Evolutionary conservation across 1,140 invertebrate genomes (phyloP), one percentile per base, ranked within the genome.

Genomic region (Drosophila leontia): DNA sequence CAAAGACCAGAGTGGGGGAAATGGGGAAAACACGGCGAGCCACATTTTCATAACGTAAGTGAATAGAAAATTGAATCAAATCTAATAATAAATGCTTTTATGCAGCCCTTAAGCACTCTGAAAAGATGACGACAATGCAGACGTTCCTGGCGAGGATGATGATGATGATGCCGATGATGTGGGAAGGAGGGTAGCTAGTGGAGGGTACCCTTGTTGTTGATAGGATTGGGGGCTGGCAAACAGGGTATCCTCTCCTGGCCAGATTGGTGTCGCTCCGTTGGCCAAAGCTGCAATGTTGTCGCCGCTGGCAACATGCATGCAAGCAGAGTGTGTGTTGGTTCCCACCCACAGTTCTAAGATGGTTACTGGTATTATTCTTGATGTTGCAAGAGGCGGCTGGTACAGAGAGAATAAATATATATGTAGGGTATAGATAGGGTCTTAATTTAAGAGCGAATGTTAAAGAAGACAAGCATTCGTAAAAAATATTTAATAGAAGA

Each of bases 61-160:
- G 86, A 90, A 90, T 90, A 90, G 85, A 90, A 90, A 90, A 90
- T 90, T 90, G 85, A 90, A 90, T 90, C 82, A 90, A 90, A 91
- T 90, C 85, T 90, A 90, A 90, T 90, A 90, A 90, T 90, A 90
- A 90, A 90, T 90, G 85, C 85, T 90, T 90, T 90, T 90, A 90
- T 90, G 85, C 85, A 90, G 85, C 85, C 85, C 85, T 90, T 90
- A 90, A 90, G 85, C 85, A 90, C 85, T 90, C 85, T 85, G 85
- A 79, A 90, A 88, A 88, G 84, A 88, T 88, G 85, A 91, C 81
- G 84, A 87, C 84, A 71, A 78, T 57, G 79, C 63, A 53, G 48
- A 62, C 44, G 78, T 50, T 51, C 34, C 48, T 63, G 62, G 48
- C 45, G 62, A 82, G 45, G 64, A 61, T 61, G 61, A 42, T 35